Conservation (phyloP, 2,888 invertebrate species). For the Smittia sp. region DNA sequence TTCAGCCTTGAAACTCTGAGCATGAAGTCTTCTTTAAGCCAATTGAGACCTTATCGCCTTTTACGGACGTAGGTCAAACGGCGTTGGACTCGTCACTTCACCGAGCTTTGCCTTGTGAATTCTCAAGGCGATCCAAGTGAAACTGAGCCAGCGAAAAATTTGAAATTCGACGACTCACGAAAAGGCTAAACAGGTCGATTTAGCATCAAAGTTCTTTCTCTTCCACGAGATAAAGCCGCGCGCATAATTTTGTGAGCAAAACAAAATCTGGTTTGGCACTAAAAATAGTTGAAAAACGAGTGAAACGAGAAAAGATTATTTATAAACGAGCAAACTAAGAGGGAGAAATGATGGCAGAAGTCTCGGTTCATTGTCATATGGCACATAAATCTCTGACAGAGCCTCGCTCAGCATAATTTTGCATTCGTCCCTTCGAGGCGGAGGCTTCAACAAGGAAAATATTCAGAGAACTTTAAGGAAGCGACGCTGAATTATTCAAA, state of each 20-base stretch:
- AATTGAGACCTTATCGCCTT: too few relatives aligned
- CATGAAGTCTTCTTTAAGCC: too few relatives aligned
- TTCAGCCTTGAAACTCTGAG: too few relatives aligned
- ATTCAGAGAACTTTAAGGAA: background rate
- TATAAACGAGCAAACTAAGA: background rate
- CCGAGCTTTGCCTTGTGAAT: too few relatives aligned
- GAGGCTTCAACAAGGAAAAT: background rate
- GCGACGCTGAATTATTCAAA: conserved; percentile 22
- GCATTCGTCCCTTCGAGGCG: background rate
- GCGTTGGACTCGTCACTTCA: too few relatives aligned
- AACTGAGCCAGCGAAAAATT: too few relatives aligned
- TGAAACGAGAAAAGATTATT: background rate
- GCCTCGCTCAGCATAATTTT: background rate
- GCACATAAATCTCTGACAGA: conserved; percentile 19
- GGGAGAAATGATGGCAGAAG: background rate
- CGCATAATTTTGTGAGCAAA: background rate
- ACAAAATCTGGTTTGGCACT: conserved; percentile 15
- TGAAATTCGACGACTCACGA: too few relatives aligned
- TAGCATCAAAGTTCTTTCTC: too few relatives aligned
- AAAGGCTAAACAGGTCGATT: too few relatives aligned
- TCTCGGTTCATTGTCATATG: conserved; percentile 29
- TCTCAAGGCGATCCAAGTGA: too few relatives aligned
- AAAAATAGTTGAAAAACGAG: conserved; percentile 26
- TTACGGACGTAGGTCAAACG: too few relatives aligned
- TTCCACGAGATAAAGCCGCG: background rate